A percentile compares a stretch with the other conserved stretches of the same genome.
phyloP scores from a whole-genome alignment of 2,888 invertebrate species.

The Sussaba pulchella region DNA sequence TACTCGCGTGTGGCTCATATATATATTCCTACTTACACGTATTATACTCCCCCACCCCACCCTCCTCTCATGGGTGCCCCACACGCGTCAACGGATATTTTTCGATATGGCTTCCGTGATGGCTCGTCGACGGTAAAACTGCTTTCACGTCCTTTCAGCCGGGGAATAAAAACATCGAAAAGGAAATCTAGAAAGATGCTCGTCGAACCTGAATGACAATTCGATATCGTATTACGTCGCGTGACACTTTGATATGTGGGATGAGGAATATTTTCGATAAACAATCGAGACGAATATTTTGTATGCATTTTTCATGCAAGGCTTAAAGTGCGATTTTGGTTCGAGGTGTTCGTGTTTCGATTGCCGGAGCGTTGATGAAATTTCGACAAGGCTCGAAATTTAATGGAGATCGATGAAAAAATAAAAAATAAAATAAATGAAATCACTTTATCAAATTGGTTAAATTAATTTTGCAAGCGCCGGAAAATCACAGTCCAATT shows the following conservation, averaged over 20 bases:
- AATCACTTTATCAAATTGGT: too few relatives aligned
- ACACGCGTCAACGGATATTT: conserved; percentile 31
- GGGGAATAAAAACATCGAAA: not conserved
- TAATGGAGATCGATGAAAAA: too few relatives aligned
- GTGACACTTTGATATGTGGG: too few relatives aligned
- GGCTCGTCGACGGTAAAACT: conserved; percentile 57
- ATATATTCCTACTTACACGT: not conserved
- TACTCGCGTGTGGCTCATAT: conserved; percentile 20
- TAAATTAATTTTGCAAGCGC: not conserved
- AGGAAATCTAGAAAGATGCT: not conserved
- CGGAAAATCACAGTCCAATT: not conserved
- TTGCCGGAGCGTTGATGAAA: not conserved
- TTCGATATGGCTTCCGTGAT: conserved; percentile 43
- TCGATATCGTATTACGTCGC: too few relatives aligned
- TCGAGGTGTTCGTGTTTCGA: too few relatives aligned
- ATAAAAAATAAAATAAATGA: too few relatives aligned
- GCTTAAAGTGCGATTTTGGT: too few relatives aligned
- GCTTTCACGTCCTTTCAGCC: conserved; percentile 41
- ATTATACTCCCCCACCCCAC: conserved; percentile 1
- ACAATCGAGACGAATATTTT: too few relatives aligned
- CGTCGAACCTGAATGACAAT: too few relatives aligned
- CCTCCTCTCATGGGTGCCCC: too few relatives aligned
- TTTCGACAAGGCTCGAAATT: not conserved
- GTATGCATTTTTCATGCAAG: too few relatives aligned
- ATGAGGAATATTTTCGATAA: too few relatives aligned